Evolutionary conservation across 2,113 vertebrate species (phyloP), one percentile per base, ranked within the genome.

Genomic region (Syrmaticus mikado): DNA sequence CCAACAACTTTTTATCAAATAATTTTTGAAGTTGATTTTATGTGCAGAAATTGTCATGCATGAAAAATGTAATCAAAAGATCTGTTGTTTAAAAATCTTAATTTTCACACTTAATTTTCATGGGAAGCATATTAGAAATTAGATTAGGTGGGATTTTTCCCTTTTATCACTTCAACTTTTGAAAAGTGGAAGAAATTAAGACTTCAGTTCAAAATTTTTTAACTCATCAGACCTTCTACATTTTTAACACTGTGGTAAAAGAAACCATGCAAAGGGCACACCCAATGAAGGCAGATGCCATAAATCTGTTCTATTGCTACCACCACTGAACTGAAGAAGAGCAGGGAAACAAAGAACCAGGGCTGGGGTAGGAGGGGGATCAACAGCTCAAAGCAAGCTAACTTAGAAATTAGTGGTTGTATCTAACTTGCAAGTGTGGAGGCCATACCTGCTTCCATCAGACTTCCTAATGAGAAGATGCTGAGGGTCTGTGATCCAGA

Each of bases 211-310:
- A 65, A 66, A 90, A 64, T 85, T 50, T 61, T 74, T 71, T 64
- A 91, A 68, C 32, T 79, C 61, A 65, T 90, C 16, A 40, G 11
- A 17, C 32, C 24, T 88, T 85, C 21, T 84, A 24, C 53, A 68
- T 87, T 30, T 65, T 83, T 55, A 43, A 92, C 64, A 11, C 17
- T 82, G 43, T 24, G 5, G 25, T 82, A 65, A 78, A 93, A 84
- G 74, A 89, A 89, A 40, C 38, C 66, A 61, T 45, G 76, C 78
- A 43, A 62, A 82, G 28, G 52, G 70, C 58, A 78, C 93, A 88
- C 36, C 4, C 55, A 71, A 43, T 27, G 90, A 89, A 89, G 25
- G 81, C 73, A 90, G 71, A 36, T 65, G 66, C 58, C 72, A 20
- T 79, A 21, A 72, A 79, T 11, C 52, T 58, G 5, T 81, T 71